These are phyloP conservation scores for Eupleurogrammus muticus DNA, from an alignment of 2,797 vertebrate genomes.

Conservation along the genomic window DNA sequence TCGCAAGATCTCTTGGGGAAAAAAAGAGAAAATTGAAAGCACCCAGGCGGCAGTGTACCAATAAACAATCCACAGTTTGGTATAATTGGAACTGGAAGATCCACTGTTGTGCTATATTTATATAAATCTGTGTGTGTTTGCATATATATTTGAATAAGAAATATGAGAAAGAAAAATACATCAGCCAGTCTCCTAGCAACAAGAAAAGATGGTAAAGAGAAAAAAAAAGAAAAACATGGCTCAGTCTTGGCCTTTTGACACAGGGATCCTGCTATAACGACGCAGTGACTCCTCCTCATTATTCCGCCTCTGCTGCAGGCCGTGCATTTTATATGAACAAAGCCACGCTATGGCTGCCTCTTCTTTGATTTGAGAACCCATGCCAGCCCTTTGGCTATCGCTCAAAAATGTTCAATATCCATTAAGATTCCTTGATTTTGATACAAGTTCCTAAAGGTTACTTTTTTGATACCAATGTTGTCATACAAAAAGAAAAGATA, in stretches of 20 bases:
- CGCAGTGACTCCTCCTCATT: too few relatives aligned
- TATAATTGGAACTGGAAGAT: constrained; percentile 1
- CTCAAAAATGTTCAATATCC: too few relatives aligned
- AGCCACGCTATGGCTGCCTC: too few relatives aligned
- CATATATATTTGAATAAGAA: constrained; percentile 12
- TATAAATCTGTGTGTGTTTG: constrained; percentile 1
- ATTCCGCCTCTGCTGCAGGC: too few relatives aligned
- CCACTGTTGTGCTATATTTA: neutral
- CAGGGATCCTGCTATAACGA: too few relatives aligned
- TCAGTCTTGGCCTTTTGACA: constrained; percentile 31
- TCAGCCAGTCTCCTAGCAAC: constrained; percentile 80
- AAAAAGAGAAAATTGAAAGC: constrained; percentile 9
- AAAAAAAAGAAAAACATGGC: constrained; percentile 66
- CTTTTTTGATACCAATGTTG: too few relatives aligned
- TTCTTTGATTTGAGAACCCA: too few relatives aligned
- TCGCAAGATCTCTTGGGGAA: constrained; percentile 2
- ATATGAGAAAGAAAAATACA: constrained; percentile 47
- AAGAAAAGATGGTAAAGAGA: constrained; percentile 63
- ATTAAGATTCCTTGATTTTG: too few relatives aligned
- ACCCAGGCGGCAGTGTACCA: neutral
- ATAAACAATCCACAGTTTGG: neutral
- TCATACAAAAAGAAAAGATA: too few relatives aligned
- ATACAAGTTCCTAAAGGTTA: too few relatives aligned
- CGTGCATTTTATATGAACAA: too few relatives aligned
- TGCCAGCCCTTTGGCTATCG: too few relatives aligned